Conservation (phyloP, 2,888 invertebrate species). For the Ecliptopera silaceata region DNA sequence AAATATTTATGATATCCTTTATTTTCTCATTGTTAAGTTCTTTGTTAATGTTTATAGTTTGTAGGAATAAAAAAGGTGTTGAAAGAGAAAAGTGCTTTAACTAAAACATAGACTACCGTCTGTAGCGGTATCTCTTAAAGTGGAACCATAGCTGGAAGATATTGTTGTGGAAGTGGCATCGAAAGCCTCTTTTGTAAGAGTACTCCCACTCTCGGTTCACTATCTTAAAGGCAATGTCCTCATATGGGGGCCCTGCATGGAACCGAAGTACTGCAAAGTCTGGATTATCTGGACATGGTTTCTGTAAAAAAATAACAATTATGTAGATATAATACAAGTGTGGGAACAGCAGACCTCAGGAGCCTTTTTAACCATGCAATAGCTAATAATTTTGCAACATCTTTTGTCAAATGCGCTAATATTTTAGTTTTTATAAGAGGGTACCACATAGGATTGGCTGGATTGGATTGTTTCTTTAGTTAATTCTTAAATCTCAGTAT, state of each 20-base stretch:
- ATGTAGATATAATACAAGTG: no score
- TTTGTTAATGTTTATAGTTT: background rate
- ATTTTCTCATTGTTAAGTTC: background rate
- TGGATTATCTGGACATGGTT: conserved; percentile 94
- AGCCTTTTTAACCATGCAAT: no score
- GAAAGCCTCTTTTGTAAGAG: conserved; percentile 98
- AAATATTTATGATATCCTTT: conserved; percentile 17
- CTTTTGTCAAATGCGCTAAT: no score
- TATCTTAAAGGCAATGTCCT: conserved; percentile 99
- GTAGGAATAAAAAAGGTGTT: conserved; percentile 12
- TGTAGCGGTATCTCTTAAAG: conserved; percentile 98
- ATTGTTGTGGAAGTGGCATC: conserved; percentile 99
- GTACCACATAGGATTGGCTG: no score
- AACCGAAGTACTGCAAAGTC: conserved; percentile 98
- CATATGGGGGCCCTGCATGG: conserved; percentile 99
- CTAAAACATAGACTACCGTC: conserved; percentile 82
- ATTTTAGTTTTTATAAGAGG: no score
- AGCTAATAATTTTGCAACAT: no score
- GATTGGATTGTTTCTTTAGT: no score
- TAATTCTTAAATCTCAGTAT: no score
- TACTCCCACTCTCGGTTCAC: conserved; percentile 99
- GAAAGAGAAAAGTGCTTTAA: conserved; percentile 8
- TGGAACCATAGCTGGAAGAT: conserved; percentile 99
- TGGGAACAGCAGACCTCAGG: no score
- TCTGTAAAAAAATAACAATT: conserved; percentile 79